Evolutionary conservation across 1,140 invertebrate genomes (phyloP).

Genomic region (Saccostrea echinata): DNA sequence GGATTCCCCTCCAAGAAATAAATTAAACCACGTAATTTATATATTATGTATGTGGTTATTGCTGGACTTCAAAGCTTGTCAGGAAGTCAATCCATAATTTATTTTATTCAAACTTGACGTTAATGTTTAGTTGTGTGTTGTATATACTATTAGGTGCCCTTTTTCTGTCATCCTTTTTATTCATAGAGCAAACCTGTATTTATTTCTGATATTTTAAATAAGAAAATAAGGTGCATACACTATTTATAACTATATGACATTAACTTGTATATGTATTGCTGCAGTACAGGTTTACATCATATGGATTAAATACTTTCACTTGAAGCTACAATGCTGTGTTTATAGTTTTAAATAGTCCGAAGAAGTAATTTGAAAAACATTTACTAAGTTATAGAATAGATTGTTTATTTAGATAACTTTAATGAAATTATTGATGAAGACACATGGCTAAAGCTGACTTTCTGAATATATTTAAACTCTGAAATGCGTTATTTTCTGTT

Average conservation of each 20-base stretch:
- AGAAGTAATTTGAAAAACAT: too few relatives aligned
- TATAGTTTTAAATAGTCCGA: too few relatives aligned
- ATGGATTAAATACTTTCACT: too few relatives aligned
- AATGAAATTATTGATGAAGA: too few relatives aligned
- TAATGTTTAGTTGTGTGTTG: conserved; percentile 3
- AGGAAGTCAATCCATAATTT: conserved; percentile 35
- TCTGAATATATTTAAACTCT: too few relatives aligned
- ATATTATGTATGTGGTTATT: conserved; percentile 25
- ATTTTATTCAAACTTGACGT: conserved; percentile 18
- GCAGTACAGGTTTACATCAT: too few relatives aligned
- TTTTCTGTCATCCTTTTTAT: not conserved
- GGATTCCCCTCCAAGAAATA: conserved; percentile 5
- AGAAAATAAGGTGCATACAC: not conserved
- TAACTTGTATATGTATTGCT: not conserved
- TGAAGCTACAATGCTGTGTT: too few relatives aligned
- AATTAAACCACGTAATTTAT: conserved; percentile 34
- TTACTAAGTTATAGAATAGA: too few relatives aligned
- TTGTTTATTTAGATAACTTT: too few relatives aligned
- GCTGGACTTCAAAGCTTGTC: conserved; percentile 27
- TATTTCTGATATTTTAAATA: not conserved
- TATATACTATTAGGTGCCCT: not conserved
- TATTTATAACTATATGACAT: conserved; percentile 5
- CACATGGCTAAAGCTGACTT: too few relatives aligned
- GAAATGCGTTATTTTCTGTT: too few relatives aligned
- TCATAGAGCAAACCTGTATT: not conserved